Evolutionary conservation across 2,113 vertebrate species (phyloP).

Genomic region (Pseudopodoces humilis): DNA sequence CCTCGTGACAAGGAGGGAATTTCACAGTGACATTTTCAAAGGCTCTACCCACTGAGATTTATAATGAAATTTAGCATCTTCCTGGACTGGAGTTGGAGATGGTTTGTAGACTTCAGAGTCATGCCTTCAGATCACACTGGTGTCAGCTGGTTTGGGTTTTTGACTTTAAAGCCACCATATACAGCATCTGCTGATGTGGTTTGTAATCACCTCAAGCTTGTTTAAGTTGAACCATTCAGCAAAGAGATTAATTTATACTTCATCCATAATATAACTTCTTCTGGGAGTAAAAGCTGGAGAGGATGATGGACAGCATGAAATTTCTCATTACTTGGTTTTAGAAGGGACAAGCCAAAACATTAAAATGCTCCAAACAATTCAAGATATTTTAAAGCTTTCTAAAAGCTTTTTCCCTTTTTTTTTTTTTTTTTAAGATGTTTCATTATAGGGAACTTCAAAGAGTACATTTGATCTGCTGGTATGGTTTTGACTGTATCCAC

Average conservation of each 20-base stretch:
- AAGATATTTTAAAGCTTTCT: conserved; percentile 33
- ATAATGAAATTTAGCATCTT: not conserved
- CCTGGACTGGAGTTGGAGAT: not conserved
- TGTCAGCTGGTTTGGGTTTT: not conserved
- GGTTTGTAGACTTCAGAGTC: not conserved
- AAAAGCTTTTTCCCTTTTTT: not conserved
- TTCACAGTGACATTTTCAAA: not conserved
- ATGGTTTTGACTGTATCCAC: conserved; percentile 52
- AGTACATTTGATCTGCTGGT: conserved; percentile 61
- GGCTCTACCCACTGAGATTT: not conserved
- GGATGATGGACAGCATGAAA: not conserved
- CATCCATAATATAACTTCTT: not conserved
- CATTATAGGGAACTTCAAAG: conserved; percentile 61
- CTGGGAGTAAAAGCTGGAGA: not conserved
- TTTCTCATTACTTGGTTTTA: not conserved
- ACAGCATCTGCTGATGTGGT: not conserved
- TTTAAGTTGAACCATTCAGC: not conserved
- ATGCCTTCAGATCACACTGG: not conserved
- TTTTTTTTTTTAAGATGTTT: conserved; percentile 17
- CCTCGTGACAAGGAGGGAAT: not conserved
- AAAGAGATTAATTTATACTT: not conserved
- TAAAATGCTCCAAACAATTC: conserved; percentile 9
- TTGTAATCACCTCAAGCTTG: not conserved
- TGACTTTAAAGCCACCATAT: not conserved
- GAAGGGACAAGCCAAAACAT: not conserved